Evolutionary conservation across 2,888 invertebrate species (phyloP).

Genomic region (Coelinius sp.): DNA sequence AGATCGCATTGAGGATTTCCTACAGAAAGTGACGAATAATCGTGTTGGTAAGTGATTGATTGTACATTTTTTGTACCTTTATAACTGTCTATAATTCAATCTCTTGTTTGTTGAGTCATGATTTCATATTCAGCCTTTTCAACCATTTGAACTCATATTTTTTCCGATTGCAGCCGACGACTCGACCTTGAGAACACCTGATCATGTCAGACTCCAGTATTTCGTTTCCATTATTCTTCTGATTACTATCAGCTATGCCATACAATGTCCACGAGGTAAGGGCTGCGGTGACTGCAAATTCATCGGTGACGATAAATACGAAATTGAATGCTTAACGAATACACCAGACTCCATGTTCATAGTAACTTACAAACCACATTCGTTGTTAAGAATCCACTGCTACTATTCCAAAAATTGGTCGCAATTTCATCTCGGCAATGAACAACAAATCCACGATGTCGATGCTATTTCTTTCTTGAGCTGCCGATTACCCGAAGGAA

Average conservation of each 20-base stretch:
- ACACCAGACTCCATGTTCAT: slow-evolving; percentile 42
- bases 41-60: too few relatives aligned
- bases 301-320: slow-evolving; percentile 39
- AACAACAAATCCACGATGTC: slow-evolving; percentile 4
- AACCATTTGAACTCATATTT: too few relatives aligned
- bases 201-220: slow-evolving; percentile 32
- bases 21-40: too few relatives aligned
- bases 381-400: slow-evolving; percentile 50
- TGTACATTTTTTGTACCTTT: too few relatives aligned
- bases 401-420: slow-evolving; percentile 50
- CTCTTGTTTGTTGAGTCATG: too few relatives aligned
- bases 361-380: slow-evolving; percentile 46
- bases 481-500: slow-evolving; percentile 52
- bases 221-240: slow-evolving; percentile 26
- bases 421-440: slow-evolving; percentile 47
- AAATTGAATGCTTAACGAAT: slow-evolving; percentile 48
- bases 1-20: too few relatives aligned
- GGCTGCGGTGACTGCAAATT: slow-evolving; percentile 45
- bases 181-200: background rate
- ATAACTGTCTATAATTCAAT: too few relatives aligned
- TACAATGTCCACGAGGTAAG: slow-evolving; percentile 47
- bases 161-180: background rate
- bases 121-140: too few relatives aligned
- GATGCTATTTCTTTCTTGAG: slow-evolving; percentile 46
- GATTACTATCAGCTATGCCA: slow-evolving; percentile 8